These are phyloP conservation scores for Clytia hemisphaerica DNA, from an alignment of 30 jellyfish, hydroid and myxozoan genomes.

Conservation along the genomic window DNA sequence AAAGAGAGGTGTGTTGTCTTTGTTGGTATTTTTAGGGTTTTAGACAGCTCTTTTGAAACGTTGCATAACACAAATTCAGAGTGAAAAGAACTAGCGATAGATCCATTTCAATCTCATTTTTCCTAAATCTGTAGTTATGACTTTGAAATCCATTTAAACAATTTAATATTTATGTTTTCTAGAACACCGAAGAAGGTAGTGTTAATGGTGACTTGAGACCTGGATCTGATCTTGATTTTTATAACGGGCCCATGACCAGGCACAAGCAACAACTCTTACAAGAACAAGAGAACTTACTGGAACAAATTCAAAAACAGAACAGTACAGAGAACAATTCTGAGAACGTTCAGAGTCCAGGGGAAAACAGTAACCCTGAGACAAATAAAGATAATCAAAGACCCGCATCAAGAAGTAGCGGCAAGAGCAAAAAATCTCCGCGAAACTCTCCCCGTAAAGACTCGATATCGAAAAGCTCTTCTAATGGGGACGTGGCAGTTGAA, in stretches of 20 bases:
- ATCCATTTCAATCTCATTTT: too few relatives aligned
- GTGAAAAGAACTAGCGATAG: too few relatives aligned
- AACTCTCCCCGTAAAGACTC: slow-evolving; percentile 30
- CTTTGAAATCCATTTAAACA: background rate
- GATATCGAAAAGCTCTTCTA: slow-evolving; percentile 22
- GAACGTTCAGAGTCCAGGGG: slow-evolving; percentile 18
- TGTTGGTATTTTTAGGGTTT: background rate
- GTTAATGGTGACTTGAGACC: slow-evolving; percentile 54
- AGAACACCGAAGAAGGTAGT: slow-evolving; percentile 76
- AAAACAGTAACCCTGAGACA: background rate
- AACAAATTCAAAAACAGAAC: slow-evolving; percentile 66
- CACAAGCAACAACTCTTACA: slow-evolving; percentile 97
- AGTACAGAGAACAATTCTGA: slow-evolving; percentile 20
- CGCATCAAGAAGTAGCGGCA: background rate
- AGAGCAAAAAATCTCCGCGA: slow-evolving; percentile 3
- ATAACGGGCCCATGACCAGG: slow-evolving; percentile 97
- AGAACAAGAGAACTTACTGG: slow-evolving; percentile 90
- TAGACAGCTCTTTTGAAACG: too few relatives aligned
- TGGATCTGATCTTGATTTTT: slow-evolving; percentile 78
- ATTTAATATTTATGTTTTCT: background rate
- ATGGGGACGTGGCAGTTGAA: slow-evolving; percentile 30
- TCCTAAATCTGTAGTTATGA: background rate
- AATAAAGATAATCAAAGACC: background rate
- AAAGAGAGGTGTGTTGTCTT: slow-evolving; percentile 54
- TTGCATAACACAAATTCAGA: too few relatives aligned